Base-by-base conservation (phyloP, 2,113 vertebrate genomes). In the Neogale vison region DNA sequence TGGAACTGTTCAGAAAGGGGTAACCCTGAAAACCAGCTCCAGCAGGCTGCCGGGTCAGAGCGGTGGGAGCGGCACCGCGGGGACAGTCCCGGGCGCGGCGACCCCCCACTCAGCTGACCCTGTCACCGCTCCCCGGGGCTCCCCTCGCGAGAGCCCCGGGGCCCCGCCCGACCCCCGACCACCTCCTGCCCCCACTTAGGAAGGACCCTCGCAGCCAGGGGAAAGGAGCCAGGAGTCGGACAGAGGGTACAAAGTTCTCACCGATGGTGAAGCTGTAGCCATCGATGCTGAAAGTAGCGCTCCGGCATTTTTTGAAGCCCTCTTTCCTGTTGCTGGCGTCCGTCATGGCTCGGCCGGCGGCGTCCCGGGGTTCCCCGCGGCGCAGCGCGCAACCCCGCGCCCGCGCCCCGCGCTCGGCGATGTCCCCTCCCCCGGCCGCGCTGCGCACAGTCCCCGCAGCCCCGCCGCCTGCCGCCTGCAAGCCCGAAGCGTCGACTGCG, bases 191-290 rank as follows among this genome's bases (percentile, higher is more conserved):
- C 47, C 21, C 1, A 15, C 52, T 47, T 12, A 24, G 34, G 84
- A 92, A 80, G 47, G 69, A 3, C 88, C 26, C 50, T 52, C 87
- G 6, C 76, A 31, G 24, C 83, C 85, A 5, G 42, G 9, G 2
- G n/a, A 15, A 39, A 61, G 39, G 21, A 26, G 20, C 42, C 89
- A 0, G 65, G 42, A 26, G 90, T 34, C 34, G n/a, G 15, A 63
- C 92, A 55, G 50, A 10, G 83, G 85, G 80, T 17, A n/a, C n/a
- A 85, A 96, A 97, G 95, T 91, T 97, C 97, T 99, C 99, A 99
- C 99, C 99, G 95, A 99, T 99, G 55, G 99, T 99, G 98, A 99
- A 99, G 99, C 99, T 99, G 98, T 99, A 99, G 98, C 99, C 99
- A 93, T 99, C 99, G 83, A 99, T 99, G 99, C 99, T 99, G 99